These are phyloP conservation scores for Turritopsis rubra DNA, from an alignment of 30 jellyfish, hydroid and myxozoan genomes.

Conservation along the genomic window DNA sequence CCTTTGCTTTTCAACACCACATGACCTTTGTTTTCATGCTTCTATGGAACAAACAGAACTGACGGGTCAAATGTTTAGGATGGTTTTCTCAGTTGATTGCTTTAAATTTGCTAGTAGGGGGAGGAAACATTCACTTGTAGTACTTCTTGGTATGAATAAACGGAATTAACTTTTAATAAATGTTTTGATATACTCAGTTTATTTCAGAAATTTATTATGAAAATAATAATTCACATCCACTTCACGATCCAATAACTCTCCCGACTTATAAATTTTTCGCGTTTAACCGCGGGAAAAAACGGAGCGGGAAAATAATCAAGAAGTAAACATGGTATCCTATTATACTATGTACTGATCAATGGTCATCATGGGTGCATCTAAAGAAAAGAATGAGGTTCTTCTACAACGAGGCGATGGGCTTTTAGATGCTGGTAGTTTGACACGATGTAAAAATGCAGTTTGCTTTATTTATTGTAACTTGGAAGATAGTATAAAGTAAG, in stretches of 20 bases:
- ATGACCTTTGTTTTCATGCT: neutral
- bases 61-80: neutral
- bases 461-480: slow-evolving; percentile 49
- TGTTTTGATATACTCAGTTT: neutral
- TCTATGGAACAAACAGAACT: neutral
- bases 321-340: neutral
- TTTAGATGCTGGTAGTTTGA: slow-evolving; percentile 57
- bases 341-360: neutral
- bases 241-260: neutral
- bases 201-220: neutral
- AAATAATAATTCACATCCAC: neutral
- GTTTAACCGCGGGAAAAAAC: neutral
- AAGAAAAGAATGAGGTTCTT: slow-evolving; percentile 53
- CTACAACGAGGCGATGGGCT: slow-evolving; percentile 73
- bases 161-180: neutral
- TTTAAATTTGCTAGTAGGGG: too few species aligned
- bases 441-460: slow-evolving; percentile 83
- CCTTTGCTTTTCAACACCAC: neutral
- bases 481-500: slow-evolving; percentile 50
- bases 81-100: neutral
- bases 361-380: neutral
- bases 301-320: neutral
- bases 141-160: neutral
- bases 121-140: neutral
- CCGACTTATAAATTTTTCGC: neutral